A percentile compares a stretch with the other conserved stretches of the same genome.
Evolutionary conservation across 2,113 vertebrate species (phyloP).

Genomic region (Notarius quadriscutis): DNA sequence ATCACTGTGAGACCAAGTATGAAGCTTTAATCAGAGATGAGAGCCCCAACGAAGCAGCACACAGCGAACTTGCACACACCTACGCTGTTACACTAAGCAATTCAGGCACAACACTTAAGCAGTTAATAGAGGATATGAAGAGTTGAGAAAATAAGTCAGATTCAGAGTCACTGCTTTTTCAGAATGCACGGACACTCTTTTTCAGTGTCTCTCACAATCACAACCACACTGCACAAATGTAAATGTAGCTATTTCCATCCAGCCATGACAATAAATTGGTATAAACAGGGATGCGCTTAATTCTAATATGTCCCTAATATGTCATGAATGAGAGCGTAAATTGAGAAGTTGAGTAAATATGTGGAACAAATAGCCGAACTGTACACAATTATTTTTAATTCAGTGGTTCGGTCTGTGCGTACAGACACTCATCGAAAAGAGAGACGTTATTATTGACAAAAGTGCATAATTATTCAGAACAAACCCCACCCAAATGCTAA

Average conservation of each 20-base stretch:
- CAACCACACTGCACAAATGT: neutral
- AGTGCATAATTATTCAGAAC: neutral
- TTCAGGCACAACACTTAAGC: neutral
- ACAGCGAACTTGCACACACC: neutral
- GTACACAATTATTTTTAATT: neutral
- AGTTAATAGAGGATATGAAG: neutral
- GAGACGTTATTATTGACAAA: neutral
- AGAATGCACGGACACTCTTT: neutral
- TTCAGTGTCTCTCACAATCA: neutral
- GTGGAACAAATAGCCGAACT: neutral
- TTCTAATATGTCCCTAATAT: neutral
- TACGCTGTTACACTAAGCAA: neutral
- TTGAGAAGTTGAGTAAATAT: neutral
- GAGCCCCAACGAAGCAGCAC: neutral
- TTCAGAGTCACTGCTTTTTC: too few species aligned
- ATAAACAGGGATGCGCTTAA: neutral
- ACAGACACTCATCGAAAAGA: neutral
- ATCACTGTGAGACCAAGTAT: slow-evolving; percentile 12
- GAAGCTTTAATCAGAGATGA: slow-evolving; percentile 20
- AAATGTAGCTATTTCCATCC: too few species aligned
- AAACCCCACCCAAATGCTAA: neutral
- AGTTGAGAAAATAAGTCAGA: neutral
- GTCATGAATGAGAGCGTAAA: neutral
- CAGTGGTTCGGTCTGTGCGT: neutral
- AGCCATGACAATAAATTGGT: neutral